Evolutionary conservation across 2,888 invertebrate species (phyloP).

Genomic region (Apantesis nais): DNA sequence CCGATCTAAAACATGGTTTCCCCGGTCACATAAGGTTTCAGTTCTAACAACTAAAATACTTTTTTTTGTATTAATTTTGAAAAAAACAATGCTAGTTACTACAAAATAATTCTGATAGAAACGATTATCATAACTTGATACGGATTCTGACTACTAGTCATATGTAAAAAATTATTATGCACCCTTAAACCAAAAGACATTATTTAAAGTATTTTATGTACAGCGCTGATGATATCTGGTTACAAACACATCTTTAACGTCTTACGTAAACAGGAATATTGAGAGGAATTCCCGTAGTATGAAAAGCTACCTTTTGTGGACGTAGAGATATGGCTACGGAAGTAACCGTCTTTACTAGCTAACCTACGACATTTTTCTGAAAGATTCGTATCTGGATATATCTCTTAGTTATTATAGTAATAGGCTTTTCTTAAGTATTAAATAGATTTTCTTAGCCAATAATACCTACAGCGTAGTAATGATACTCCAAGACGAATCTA

Average conservation of each 20-base stretch:
- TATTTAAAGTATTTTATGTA: neutral
- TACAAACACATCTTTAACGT: slow-evolving; percentile 23
- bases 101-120: neutral
- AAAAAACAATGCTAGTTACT: neutral
- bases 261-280: slow-evolving; percentile 30
- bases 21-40: neutral
- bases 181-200: neutral
- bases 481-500: neutral
- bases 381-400: neutral
- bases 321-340: slow-evolving; percentile 38
- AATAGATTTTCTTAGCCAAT: no score
- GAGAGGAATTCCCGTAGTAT: slow-evolving; percentile 27
- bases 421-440: neutral
- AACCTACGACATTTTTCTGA: slow-evolving; percentile 41
- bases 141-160: neutral
- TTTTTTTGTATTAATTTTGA: neutral
- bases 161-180: neutral
- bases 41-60: neutral
- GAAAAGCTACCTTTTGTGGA: slow-evolving; percentile 34
- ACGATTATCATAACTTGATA: neutral
- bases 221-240: slow-evolving; percentile 17
- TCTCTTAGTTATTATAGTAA: neutral
- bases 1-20: neutral
- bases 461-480: no score
- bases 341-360: slow-evolving; percentile 41